phyloP scores from a whole-genome alignment of 1,140 invertebrate species.

The Drosophila ogumai region DNA sequence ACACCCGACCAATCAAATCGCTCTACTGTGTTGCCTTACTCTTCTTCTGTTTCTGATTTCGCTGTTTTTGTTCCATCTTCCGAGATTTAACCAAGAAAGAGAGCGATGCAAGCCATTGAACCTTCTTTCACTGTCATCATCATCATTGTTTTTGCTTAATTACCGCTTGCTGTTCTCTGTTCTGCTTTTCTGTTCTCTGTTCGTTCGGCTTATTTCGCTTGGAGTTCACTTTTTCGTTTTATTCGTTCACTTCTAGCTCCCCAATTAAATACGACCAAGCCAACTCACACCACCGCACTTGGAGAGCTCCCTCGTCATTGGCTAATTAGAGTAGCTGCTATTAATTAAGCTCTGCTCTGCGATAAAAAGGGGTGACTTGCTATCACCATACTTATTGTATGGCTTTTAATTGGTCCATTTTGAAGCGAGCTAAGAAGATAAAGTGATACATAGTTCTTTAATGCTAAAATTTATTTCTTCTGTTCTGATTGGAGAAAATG shows the following conservation, averaged over 20 bases:
- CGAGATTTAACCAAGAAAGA: constrained; percentile 48
- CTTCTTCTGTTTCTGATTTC: constrained; percentile 51
- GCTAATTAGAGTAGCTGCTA: constrained; percentile 61
- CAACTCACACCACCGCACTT: neutral
- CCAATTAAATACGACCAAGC: constrained; percentile 15
- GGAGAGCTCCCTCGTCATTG: constrained; percentile 61
- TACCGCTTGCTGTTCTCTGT: constrained; percentile 20
- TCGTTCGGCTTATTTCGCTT: constrained; percentile 30
- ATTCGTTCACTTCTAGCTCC: constrained; percentile 11
- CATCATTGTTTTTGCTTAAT: constrained; percentile 60
- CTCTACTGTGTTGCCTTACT: constrained; percentile 61
- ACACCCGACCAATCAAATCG: constrained; percentile 71
- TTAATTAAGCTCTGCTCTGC: constrained; percentile 51
- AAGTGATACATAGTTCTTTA: neutral
- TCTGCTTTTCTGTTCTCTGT: constrained; percentile 12
- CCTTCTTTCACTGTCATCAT: constrained; percentile 33
- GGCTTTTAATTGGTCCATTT: constrained; percentile 57
- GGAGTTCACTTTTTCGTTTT: constrained; percentile 9
- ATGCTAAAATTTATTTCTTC: neutral
- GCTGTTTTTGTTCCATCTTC: constrained; percentile 37
- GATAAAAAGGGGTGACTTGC: constrained; percentile 56
- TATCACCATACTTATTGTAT: neutral
- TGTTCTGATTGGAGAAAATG: neutral
- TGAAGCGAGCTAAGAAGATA: too few species aligned
- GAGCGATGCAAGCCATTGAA: constrained; percentile 18